Conservation (phyloP, 2,113 vertebrate genomes). For the Oreochromis tanganicae region DNA sequence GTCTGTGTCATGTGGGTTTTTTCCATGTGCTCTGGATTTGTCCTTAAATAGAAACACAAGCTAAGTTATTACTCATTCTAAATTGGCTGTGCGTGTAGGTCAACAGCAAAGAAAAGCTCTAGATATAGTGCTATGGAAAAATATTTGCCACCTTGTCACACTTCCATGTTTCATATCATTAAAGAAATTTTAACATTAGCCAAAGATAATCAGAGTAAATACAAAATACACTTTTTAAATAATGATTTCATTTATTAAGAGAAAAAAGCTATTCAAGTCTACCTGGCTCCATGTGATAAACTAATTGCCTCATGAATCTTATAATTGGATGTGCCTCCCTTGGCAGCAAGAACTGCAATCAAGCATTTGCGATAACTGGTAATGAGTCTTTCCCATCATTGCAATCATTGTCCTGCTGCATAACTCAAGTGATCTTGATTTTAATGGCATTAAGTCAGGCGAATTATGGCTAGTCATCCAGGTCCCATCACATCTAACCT, state of each 20-base stretch:
- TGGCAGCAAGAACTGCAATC: not conserved
- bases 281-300: not conserved
- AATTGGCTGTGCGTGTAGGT: not conserved
- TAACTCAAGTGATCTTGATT: not conserved
- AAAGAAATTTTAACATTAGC: not conserved
- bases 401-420: not conserved
- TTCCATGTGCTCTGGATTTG: not conserved
- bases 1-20: not conserved
- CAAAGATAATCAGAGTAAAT: not conserved
- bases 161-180: not conserved
- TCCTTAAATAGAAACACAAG: not conserved
- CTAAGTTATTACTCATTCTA: accelerated
- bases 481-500: not conserved
- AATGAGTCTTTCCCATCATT: not conserved
- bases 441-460: not conserved
- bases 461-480: not conserved
- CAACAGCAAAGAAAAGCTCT: not conserved
- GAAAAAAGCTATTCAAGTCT: not conserved
- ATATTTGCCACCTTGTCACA: not conserved
- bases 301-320: not conserved
- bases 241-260: not conserved
- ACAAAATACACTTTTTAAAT: not conserved
- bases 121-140: not conserved
- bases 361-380: not conserved
- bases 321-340: not conserved